phyloP scores from a whole-genome alignment of 2,797 vertebrate species.

The Geotrypetes seraphini region DNA sequence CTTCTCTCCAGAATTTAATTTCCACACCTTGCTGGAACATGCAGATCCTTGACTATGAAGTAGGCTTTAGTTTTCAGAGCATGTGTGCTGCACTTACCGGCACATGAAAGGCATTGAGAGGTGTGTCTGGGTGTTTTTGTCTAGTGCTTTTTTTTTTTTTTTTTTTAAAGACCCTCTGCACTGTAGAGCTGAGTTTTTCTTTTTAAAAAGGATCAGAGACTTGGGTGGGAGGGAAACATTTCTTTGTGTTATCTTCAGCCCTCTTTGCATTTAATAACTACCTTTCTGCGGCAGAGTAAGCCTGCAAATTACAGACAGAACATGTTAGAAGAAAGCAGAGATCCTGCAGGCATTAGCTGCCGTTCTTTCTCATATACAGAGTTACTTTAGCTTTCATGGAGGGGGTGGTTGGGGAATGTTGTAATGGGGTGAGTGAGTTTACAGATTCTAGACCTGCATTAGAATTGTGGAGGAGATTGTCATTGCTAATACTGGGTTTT shows the following conservation, averaged over 20 bases:
- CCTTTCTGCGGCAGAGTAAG: constrained; percentile 24
- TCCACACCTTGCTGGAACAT: background rate
- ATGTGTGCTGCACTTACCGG: rapidly evolving
- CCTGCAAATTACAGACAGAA: constrained; percentile 29
- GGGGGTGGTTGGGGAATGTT: too few relatives aligned
- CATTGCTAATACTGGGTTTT: too few relatives aligned
- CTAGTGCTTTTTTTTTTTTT: background rate
- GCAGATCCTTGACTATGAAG: background rate
- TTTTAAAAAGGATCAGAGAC: constrained; percentile 16
- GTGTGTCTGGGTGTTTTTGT: background rate
- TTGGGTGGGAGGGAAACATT: constrained; percentile 19
- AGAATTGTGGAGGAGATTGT: too few relatives aligned
- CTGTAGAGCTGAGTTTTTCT: constrained; percentile 6
- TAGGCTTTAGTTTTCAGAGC: background rate
- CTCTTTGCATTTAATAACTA: constrained; percentile 36
- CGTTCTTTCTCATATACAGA: background rate
- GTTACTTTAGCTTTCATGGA: constrained; percentile 19
- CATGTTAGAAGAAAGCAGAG: constrained; percentile 7
- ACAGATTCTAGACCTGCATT: background rate
- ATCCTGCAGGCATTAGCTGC: constrained; percentile 12
- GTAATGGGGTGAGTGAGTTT: constrained; percentile 1
- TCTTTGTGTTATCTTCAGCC: constrained; percentile 29
- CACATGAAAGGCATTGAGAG: background rate
- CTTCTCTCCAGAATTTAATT: background rate
- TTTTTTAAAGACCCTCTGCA: constrained; percentile 1